Base-by-base conservation (phyloP, 1,140 invertebrate species). In the Ceratina calcarata region DNA sequence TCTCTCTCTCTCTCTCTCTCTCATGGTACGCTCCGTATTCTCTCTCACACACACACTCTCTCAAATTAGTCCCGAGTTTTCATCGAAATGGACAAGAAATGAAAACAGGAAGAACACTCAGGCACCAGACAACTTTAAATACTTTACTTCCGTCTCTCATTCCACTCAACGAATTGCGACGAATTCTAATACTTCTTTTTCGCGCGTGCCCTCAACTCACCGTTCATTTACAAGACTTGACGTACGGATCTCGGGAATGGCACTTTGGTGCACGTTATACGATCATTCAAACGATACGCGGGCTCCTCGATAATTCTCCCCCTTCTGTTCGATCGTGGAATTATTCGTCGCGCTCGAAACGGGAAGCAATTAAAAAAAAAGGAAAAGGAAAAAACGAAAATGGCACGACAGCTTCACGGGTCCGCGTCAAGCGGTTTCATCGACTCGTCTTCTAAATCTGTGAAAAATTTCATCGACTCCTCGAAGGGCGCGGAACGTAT, bases 331-430 rank as follows among this genome's bases (percentile, higher is more conserved):
- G 18, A 18, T 69, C 22, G 15, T 24, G 27, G 53, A n/a, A 18
- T 27, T 68, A 13, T 69, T 32, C 20, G 6, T 60, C 18, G 15
- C 64, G 20, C 15, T 37, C 66, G 70, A 73, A 53, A 24, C 68
- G 49, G 24, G 67, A 65, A 27, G 32, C 51, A 22, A 53, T 53
- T n/a, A 57, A 75, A 65, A 51, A 53, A 37, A 67, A 64, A 45
- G 61, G 70, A 77, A 57, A 57, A 18, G 45, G 45, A 70, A 16
- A 72, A 66, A 78, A 68, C 58, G 45, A 62, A 78, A 87, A 92
- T 92, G 91, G 91, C 91, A 92, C 91, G 89, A 70, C 71, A 87
- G 88, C 85, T 92, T 92, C 91, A 92, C 91, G 91, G 91, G 85
- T 88, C 89, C 89, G 87, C 85, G 83, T 84, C 81, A 72, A 88